Evolutionary conservation across 2,888 invertebrate species (phyloP).

Genomic region (Tricholauxania praeusta): DNA sequence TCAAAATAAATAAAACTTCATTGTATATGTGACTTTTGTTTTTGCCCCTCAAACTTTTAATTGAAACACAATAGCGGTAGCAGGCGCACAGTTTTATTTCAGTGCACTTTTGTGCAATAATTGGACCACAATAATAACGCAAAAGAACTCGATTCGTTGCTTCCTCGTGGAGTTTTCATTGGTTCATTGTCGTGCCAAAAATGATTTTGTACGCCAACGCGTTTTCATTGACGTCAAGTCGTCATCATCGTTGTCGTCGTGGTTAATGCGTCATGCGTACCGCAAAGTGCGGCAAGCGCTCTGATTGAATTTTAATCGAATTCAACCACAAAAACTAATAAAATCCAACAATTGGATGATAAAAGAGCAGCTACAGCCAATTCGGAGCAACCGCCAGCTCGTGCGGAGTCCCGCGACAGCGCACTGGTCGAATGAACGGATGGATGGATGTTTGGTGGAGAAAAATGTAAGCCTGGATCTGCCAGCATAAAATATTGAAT

Average conservation of each 20-base stretch:
- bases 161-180: no score
- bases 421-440: no score
- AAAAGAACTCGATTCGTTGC: slow-evolving; percentile 1
- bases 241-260: neutral
- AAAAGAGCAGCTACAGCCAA: slow-evolving; percentile 38
- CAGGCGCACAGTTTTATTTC: no score
- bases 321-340: slow-evolving; percentile 61
- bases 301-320: slow-evolving; percentile 59
- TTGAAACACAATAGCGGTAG: no score
- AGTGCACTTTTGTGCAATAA: neutral
- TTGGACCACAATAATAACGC: slow-evolving; percentile 28
- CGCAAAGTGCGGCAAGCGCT: slow-evolving; percentile 52
- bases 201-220: neutral
- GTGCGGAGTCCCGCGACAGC: no score
- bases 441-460: slow-evolving; percentile 40
- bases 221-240: neutral
- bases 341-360: slow-evolving; percentile 47
- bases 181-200: neutral
- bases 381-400: no score
- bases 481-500: slow-evolving; percentile 17
- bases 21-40: no score
- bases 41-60: no score
- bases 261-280: slow-evolving; percentile 42
- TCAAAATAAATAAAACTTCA: no score
- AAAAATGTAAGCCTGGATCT: slow-evolving; percentile 8